Conservation (phyloP, 2,888 invertebrate genomes). For the Stenotaenia linearis region DNA sequence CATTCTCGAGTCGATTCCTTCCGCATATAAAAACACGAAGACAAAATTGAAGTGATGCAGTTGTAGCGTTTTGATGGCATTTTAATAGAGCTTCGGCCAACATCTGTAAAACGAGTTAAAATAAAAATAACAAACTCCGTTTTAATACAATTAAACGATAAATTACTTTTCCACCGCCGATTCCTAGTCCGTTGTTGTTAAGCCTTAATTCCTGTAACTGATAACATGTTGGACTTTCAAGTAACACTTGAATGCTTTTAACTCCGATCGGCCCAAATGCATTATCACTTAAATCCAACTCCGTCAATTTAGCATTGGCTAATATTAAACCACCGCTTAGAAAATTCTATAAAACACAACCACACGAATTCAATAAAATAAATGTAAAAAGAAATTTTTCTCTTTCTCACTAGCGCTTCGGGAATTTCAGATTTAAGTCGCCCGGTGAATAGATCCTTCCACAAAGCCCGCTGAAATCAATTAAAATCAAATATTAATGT, state of each 20-base stretch:
- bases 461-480: conserved; percentile 76
- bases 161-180: conserved; percentile 71
- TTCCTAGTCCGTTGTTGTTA: conserved; percentile 93
- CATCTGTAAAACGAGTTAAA: conserved; percentile 54
- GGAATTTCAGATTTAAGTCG: conserved; percentile 94
- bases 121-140: not conserved
- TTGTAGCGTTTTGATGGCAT: conserved; percentile 57
- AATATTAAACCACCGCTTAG: conserved; percentile 74
- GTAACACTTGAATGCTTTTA: conserved; percentile 71
- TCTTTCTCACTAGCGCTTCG: conserved; percentile 64
- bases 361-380: too few species aligned
- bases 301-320: conserved; percentile 71
- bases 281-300: conserved; percentile 91
- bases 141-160: too few species aligned
- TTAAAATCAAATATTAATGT: too few species aligned
- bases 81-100: conserved; percentile 69
- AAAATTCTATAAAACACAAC: too few species aligned
- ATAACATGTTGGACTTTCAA: conserved; percentile 78
- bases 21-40: conserved; percentile 85
- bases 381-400: not conserved
- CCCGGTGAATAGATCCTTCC: conserved; percentile 97
- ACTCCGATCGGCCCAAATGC: conserved; percentile 95
- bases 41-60: conserved; percentile 61
- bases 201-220: conserved; percentile 73
- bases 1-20: conserved; percentile 88